These are phyloP conservation scores for Medauroidea extradentata DNA, from an alignment of 1,140 invertebrate genomes.

Conservation along the genomic window DNA sequence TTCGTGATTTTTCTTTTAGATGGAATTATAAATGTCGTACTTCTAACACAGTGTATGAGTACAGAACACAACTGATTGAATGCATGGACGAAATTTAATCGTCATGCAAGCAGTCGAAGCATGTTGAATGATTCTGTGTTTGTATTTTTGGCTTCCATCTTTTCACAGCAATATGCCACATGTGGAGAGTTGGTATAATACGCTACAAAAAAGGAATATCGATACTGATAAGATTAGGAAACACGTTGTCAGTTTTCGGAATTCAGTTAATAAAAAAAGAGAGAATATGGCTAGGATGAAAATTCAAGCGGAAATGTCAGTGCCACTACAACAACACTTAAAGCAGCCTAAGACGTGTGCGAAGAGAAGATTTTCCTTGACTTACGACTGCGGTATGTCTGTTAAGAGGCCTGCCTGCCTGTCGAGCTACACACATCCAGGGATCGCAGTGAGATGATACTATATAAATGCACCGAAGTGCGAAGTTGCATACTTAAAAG, in stretches of 20 bases:
- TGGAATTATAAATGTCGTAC: constrained; percentile 15
- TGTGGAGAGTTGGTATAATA: constrained; percentile 19
- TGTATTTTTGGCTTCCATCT: constrained; percentile 21
- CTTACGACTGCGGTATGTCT: no score
- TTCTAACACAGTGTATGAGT: constrained; percentile 14
- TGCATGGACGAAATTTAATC: constrained; percentile 16
- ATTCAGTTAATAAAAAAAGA: constrained; percentile 7
- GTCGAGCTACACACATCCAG: no score
- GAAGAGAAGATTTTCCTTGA: no score
- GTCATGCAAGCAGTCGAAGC: constrained; percentile 1
- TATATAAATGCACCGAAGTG: no score
- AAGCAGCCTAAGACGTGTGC: no score
- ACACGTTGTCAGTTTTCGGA: constrained; percentile 19
- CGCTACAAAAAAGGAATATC: constrained; percentile 18
- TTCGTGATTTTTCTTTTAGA: constrained; percentile 12
- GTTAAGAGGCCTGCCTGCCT: no score
- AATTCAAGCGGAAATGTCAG: constrained; percentile 18
- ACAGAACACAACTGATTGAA: constrained; percentile 14
- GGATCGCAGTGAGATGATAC: no score
- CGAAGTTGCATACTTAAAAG: no score
- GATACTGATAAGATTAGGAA: constrained; percentile 14
- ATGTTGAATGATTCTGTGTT: constrained; percentile 19
- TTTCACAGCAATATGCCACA: constrained; percentile 24
- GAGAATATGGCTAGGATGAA: not conserved
- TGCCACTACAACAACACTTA: no score